Percentiles rank a stretch among this genome's conserved stretches.
Evolutionary conservation across 2,888 invertebrate genomes (phyloP).

Genomic region (Melieria crassipennis): DNA sequence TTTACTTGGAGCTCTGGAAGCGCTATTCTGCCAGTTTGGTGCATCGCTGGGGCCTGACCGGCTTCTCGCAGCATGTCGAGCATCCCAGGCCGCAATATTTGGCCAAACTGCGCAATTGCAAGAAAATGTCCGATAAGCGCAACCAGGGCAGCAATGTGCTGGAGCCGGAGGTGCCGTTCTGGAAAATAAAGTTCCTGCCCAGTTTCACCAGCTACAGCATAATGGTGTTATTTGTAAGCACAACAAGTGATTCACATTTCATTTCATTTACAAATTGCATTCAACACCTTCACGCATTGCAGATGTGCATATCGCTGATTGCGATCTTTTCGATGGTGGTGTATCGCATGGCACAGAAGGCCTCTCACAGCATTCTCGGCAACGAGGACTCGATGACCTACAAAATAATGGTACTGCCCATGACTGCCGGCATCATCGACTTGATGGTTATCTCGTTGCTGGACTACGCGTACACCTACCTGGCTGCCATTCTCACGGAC

Average conservation of each 20-base stretch:
- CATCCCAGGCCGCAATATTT: slow-evolving; percentile 82
- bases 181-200: slow-evolving; percentile 78
- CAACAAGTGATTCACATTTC: neutral
- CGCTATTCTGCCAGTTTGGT: slow-evolving; percentile 79
- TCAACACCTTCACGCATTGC: slow-evolving; percentile 38
- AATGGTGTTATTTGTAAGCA: slow-evolving; percentile 65
- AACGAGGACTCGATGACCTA: slow-evolving; percentile 67
- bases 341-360: slow-evolving; percentile 76
- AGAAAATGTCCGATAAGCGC: slow-evolving; percentile 65
- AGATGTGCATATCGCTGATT: slow-evolving; percentile 76
- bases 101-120: slow-evolving; percentile 69
- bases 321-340: slow-evolving; percentile 81
- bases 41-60: slow-evolving; percentile 85
- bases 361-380: slow-evolving; percentile 70
- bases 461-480: slow-evolving; percentile 74
- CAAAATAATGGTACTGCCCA: slow-evolving; percentile 75
- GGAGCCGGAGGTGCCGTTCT: slow-evolving; percentile 81
- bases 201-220: slow-evolving; percentile 77
- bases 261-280: neutral
- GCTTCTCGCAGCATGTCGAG: slow-evolving; percentile 78
- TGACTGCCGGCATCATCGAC: slow-evolving; percentile 82
- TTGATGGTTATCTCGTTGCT: slow-evolving; percentile 79
- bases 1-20: slow-evolving; percentile 87
- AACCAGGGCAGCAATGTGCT: slow-evolving; percentile 70
- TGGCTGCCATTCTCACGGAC: slow-evolving; percentile 77